Evolutionary conservation across 2,113 vertebrate species (phyloP).

Genomic region (Chinchilla lanigera): DNA sequence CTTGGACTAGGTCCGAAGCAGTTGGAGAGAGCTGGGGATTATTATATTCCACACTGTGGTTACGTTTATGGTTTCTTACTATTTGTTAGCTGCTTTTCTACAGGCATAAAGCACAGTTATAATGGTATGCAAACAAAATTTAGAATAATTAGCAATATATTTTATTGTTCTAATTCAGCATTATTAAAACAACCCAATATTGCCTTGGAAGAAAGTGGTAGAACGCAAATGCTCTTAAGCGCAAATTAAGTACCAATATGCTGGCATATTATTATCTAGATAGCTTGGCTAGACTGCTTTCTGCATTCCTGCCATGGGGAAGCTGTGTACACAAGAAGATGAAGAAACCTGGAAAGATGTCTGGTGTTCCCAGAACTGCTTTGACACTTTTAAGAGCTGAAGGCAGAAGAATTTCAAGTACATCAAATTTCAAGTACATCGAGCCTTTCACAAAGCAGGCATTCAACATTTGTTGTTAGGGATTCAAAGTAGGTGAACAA

Average conservation of each 20-base stretch:
- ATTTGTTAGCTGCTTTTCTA: conserved; percentile 56
- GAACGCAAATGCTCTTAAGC: conserved; percentile 63
- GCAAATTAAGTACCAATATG: conserved; percentile 71
- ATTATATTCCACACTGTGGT: conserved; percentile 46
- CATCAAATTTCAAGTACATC: neutral
- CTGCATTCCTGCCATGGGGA: neutral
- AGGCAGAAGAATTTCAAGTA: conserved; percentile 45
- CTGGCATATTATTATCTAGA: conserved; percentile 41
- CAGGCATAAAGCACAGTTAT: conserved; percentile 40
- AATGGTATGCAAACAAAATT: conserved; percentile 72
- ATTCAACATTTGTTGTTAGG: neutral
- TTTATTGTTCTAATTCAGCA: conserved; percentile 75
- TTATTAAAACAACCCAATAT: conserved; percentile 71
- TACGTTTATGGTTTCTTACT: conserved; percentile 54
- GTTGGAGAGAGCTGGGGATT: conserved; percentile 53
- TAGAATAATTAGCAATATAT: conserved; percentile 64
- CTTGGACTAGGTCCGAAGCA: conserved; percentile 24
- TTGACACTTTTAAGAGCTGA: conserved; percentile 37
- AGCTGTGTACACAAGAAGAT: neutral
- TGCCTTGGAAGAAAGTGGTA: conserved; percentile 64
- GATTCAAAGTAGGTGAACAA: conserved; percentile 46
- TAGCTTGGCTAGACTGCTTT: neutral
- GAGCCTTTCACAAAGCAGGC: neutral
- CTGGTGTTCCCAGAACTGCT: neutral
- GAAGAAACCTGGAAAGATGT: conserved; percentile 48